Evolutionary conservation across 2,888 invertebrate species (phyloP).

Genomic region (Lysandra coridon): DNA sequence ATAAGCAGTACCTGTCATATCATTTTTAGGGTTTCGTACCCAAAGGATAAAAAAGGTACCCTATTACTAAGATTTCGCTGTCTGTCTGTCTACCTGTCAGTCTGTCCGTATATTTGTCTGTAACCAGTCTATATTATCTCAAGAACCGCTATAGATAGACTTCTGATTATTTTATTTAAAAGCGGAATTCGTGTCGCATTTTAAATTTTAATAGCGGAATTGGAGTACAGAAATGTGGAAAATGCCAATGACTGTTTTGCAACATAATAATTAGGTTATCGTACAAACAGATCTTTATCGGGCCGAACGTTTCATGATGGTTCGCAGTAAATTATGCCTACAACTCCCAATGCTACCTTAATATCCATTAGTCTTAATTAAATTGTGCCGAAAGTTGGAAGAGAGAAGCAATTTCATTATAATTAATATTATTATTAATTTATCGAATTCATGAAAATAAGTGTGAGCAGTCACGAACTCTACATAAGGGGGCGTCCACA

Average conservation of each 20-base stretch:
- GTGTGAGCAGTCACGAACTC: not conserved
- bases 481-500: not conserved
- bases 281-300: not conserved
- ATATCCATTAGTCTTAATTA: slow-evolving; percentile 12
- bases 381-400: not conserved
- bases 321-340: not conserved
- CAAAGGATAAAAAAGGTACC: too few species aligned
- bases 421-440: slow-evolving; percentile 2
- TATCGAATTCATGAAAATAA: not conserved
- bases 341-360: not conserved
- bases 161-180: too few species aligned
- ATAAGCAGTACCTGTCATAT: too few species aligned
- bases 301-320: not conserved
- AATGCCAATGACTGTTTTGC: not conserved
- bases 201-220: not conserved
- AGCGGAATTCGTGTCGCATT: not conserved
- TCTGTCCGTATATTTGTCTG: too few species aligned
- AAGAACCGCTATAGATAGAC: too few species aligned
- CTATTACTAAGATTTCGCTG: too few species aligned
- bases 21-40: too few species aligned
- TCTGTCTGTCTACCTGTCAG: too few species aligned
- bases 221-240: not conserved
- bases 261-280: not conserved
- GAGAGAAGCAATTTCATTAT: not conserved
- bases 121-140: too few species aligned